Base-by-base conservation (phyloP, 1,140 invertebrate genomes). In the Trichomalopsis sarcophagae region DNA sequence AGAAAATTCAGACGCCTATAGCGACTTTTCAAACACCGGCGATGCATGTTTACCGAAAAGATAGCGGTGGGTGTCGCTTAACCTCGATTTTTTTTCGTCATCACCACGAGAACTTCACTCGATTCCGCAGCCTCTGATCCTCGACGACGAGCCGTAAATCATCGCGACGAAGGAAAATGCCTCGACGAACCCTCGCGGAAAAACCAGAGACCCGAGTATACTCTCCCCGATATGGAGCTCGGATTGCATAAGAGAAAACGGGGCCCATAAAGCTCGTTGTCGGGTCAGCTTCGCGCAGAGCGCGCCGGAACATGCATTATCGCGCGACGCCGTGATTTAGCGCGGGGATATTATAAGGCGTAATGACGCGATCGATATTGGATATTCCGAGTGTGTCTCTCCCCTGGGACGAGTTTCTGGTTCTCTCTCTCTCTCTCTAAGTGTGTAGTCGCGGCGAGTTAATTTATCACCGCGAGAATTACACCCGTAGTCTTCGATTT, bases 1-100 rank as follows among this genome's bases (percentile, higher is more conserved):
- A 2, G 47, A 50, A 50, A 50, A 50, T 50, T 50, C 47, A 50
- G 13, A 17, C 47, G 13, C 47, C 33, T 36, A 36, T 9, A 27
- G 27, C 0, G 40, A 7, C 10, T 44, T 44, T 44, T 44, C 40
- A 44, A 44, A 44, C 40, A 44, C 40, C 7, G 36, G 6, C 69
- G 23, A 14, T 73, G 23, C n/a, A 33, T 9, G 21, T 66, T 79
- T 9, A 68, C 21, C 30, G 21, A 80, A 80, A 80, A 80, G 77
- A 80, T 80, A 80, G 21, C 14, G 13, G 33, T 36, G 13, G 30
- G 23, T 44, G 9, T 44, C 17, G 30, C 2, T 40, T 68, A 80
- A 66, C 77, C 62, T 80, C 30, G 40, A 68, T 80, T 68, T 68
- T 79, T 79, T 66, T 66, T 9, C 36, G 4, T 40, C 11, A 44